Conservation (phyloP, 2,797 vertebrate genomes). For the Xenopus petersii region DNA sequence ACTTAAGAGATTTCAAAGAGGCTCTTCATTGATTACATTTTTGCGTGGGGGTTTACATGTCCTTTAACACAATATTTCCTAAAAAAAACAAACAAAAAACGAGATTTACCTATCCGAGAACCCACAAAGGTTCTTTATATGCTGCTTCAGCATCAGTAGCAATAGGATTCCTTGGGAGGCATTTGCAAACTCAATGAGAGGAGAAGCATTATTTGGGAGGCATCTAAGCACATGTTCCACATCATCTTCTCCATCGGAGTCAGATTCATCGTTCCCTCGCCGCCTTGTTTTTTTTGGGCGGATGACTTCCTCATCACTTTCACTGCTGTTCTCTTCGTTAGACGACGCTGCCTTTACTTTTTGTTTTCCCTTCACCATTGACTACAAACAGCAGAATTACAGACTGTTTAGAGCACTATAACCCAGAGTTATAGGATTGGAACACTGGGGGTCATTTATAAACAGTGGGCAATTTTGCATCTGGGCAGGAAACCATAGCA, state of each 20-base stretch:
- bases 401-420: too few relatives aligned
- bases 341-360: constrained; percentile 63
- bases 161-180: constrained; percentile 92
- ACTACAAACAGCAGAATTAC: constrained; percentile 64
- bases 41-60: too few relatives aligned
- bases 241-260: constrained; percentile 77
- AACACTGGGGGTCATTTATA: too few relatives aligned
- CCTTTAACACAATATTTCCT: too few relatives aligned
- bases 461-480: too few relatives aligned
- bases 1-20: too few relatives aligned
- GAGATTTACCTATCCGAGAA: constrained; percentile 88
- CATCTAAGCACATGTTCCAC: constrained; percentile 86
- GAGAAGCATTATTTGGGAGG: constrained; percentile 84
- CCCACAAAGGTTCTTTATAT: constrained; percentile 94
- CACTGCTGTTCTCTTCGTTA: constrained; percentile 66
- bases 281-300: constrained; percentile 74
- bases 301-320: constrained; percentile 72
- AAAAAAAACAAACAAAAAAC: too few relatives aligned
- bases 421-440: too few relatives aligned
- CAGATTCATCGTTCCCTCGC: constrained; percentile 69
- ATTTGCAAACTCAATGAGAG: constrained; percentile 89
- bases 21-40: too few relatives aligned
- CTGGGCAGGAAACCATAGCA: too few relatives aligned
- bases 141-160: constrained; percentile 91
- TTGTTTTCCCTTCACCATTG: constrained; percentile 82